Evolutionary conservation across 1,140 invertebrate genomes (phyloP).

Genomic region (Temnothorax curvispinosus): DNA sequence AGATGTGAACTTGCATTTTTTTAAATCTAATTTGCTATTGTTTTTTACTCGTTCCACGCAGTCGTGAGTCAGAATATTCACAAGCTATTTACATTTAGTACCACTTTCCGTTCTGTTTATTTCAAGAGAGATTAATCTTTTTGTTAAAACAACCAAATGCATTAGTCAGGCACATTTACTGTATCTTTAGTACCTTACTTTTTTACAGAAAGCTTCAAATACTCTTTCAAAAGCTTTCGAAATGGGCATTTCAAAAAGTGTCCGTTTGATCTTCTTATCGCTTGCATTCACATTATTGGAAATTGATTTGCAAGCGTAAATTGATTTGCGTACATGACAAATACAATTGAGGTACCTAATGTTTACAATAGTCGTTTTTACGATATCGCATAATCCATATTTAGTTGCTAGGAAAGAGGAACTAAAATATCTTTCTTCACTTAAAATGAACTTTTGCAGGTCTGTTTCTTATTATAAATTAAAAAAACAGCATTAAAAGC

Average conservation of each 20-base stretch:
- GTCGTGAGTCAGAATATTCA: constrained; percentile 15
- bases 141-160: background rate
- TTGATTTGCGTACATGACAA: background rate
- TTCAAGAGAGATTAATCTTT: background rate
- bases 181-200: background rate
- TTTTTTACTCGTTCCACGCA: constrained; percentile 3
- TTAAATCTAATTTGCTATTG: constrained; percentile 8
- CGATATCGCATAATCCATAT: background rate
- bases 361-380: constrained; percentile 10
- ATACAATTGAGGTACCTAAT: background rate
- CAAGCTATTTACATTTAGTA: constrained; percentile 17
- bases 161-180: background rate
- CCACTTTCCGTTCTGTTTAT: constrained; percentile 14
- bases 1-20: background rate
- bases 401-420: background rate
- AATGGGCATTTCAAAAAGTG: background rate
- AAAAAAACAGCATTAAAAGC: constrained; percentile 63
- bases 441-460: background rate
- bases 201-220: constrained; percentile 4
- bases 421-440: background rate
- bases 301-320: constrained; percentile 1
- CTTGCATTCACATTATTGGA: background rate
- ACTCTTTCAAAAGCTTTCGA: background rate
- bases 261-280: background rate
- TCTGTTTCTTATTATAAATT: constrained; percentile 50